Conservation (phyloP, 1,140 invertebrate species). For the Drosophila nikananu region DNA sequence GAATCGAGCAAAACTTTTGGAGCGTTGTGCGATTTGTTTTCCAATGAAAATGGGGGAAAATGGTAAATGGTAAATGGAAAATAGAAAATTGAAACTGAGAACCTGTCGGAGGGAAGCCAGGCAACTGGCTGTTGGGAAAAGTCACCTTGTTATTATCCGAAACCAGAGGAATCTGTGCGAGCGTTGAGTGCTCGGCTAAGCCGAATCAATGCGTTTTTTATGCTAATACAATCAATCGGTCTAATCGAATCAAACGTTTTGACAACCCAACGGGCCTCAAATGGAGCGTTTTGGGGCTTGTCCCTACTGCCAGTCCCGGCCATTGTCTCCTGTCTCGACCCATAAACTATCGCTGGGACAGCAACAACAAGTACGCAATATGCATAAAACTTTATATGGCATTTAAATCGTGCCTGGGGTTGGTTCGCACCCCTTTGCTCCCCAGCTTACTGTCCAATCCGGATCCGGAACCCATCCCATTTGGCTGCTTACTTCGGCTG, state of each 20-base stretch:
- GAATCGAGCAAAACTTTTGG: constrained; percentile 47
- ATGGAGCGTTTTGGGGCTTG: constrained; percentile 61
- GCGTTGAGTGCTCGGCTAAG: constrained; percentile 59
- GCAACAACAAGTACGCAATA: constrained; percentile 75
- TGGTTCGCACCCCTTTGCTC: constrained; percentile 31
- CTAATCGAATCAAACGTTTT: constrained; percentile 81
- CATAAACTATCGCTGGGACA: constrained; percentile 56
- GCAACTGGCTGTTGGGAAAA: background rate
- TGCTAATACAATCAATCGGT: constrained; percentile 81
- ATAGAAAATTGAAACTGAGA: constrained; percentile 47
- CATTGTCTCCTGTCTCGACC: constrained; percentile 33
- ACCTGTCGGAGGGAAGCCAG: constrained; percentile 1
- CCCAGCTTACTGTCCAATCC: constrained; percentile 10
- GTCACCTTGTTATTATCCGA: constrained; percentile 24
- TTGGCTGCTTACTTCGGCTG: constrained; percentile 71
- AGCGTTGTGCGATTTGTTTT: constrained; percentile 45
- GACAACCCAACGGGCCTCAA: constrained; percentile 71
- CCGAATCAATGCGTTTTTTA: constrained; percentile 78
- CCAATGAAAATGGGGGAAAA: constrained; percentile 26
- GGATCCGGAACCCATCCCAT: constrained; percentile 27
- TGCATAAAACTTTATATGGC: constrained; percentile 82
- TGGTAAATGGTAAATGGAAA: constrained; percentile 19
- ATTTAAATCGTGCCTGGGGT: constrained; percentile 65
- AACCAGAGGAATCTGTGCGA: constrained; percentile 19
- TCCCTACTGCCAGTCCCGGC: constrained; percentile 3